Evolutionary conservation across 2,888 invertebrate genomes (phyloP).

Genomic region (Scaptodrosophila latifasciaeformis): DNA sequence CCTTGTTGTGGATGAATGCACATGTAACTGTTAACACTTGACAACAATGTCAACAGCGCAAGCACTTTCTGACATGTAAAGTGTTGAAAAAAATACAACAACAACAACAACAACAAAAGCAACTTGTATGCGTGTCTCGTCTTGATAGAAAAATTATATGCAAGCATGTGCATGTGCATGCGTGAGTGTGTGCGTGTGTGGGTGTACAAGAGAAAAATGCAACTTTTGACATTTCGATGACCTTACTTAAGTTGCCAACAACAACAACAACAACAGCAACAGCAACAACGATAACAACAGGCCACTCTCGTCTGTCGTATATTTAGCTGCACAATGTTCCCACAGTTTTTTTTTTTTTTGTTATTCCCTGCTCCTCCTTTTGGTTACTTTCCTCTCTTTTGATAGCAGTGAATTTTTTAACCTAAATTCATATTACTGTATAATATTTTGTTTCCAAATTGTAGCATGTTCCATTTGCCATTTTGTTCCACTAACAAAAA

Average conservation of each 20-base stretch:
- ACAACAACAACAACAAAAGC: too few species aligned
- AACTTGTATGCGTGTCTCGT: conserved; percentile 33
- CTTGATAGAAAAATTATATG: conserved; percentile 2
- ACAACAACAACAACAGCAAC: conserved; percentile 28
- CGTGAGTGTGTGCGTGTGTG: conserved; percentile 12
- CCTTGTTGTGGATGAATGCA: neutral
- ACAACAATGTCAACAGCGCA: conserved; percentile 44
- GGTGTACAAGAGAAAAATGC: conserved; percentile 56
- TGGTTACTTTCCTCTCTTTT: neutral
- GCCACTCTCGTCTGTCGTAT: conserved; percentile 11
- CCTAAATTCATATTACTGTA: conserved; percentile 58
- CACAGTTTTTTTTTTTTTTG: conserved; percentile 40
- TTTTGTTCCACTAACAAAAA: conserved; percentile 18
- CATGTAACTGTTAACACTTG: neutral
- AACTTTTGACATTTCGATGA: conserved; percentile 75
- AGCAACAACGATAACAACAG: conserved; percentile 12
- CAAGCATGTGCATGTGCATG: conserved; percentile 7
- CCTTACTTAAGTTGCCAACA: conserved; percentile 66
- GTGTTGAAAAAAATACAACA: conserved; percentile 28
- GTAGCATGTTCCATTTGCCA: conserved; percentile 47
- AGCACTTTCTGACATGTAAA: conserved; percentile 34
- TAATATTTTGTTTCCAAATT: conserved; percentile 22
- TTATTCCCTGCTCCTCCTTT: neutral
- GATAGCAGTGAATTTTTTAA: conserved; percentile 44
- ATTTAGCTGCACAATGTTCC: conserved; percentile 25